These are phyloP conservation scores for Aphidius ervi DNA, from an alignment of 1,140 invertebrate genomes.

Conservation along the genomic window DNA sequence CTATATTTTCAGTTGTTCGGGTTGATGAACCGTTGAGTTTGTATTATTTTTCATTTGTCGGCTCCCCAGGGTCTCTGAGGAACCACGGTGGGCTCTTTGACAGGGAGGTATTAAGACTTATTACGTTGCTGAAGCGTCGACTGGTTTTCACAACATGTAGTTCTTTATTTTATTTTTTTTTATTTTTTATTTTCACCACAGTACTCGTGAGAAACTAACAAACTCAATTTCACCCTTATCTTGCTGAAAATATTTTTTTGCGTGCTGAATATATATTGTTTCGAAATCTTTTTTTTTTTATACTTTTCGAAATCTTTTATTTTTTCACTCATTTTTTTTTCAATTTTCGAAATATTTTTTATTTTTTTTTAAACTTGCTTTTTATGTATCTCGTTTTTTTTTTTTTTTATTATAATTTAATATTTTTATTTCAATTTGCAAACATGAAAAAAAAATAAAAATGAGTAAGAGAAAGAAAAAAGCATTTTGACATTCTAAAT, in stretches of 20 bases:
- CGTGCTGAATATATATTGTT: not conserved
- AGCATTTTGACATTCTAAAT: too few species aligned
- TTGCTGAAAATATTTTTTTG: not conserved
- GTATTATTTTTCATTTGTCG: slow-evolving; percentile 27
- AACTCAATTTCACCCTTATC: slow-evolving; percentile 8
- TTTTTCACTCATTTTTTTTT: too few species aligned
- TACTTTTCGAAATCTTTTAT: too few species aligned
- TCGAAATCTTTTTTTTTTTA: too few species aligned
- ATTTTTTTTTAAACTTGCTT: too few species aligned
- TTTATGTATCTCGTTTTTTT: too few species aligned
- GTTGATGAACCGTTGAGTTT: slow-evolving; percentile 24
- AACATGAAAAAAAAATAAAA: too few species aligned
- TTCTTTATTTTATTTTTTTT: slow-evolving; percentile 6
- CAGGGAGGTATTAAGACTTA: slow-evolving; percentile 25
- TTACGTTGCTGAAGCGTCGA: slow-evolving; percentile 16
- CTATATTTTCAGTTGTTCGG: not conserved
- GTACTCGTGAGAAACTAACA: not conserved
- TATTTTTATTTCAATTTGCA: too few species aligned
- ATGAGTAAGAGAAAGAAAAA: too few species aligned
- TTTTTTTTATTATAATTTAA: too few species aligned
- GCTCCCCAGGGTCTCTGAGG: slow-evolving; percentile 20
- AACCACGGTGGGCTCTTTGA: slow-evolving; percentile 10
- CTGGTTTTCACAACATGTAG: not conserved
- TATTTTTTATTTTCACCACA: slow-evolving; percentile 16
- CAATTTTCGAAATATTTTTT: too few species aligned